phyloP scores from a whole-genome alignment of 2,888 invertebrate species.

The Drosophila nr. medialis region DNA sequence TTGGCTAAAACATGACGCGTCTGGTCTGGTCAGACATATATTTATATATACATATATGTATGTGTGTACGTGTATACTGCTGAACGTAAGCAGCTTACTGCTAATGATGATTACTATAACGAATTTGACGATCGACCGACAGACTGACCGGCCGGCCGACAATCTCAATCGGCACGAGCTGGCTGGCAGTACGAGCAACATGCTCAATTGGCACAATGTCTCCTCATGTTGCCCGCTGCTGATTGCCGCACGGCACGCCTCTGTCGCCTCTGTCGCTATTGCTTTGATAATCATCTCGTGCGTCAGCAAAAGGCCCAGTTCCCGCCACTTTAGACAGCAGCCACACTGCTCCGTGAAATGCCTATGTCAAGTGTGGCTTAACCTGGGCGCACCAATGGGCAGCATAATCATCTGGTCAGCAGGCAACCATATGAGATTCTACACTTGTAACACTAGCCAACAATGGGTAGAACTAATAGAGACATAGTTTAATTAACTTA shows the following conservation, averaged over 20 bases:
- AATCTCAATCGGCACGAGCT: slow-evolving; percentile 69
- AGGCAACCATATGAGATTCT: not conserved
- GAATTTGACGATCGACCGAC: slow-evolving; percentile 54
- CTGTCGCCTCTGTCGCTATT: slow-evolving; percentile 8
- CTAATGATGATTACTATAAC: slow-evolving; percentile 76
- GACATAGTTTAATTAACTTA: no score
- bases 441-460: slow-evolving; percentile 12
- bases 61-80: not conserved
- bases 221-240: slow-evolving; percentile 63
- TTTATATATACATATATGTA: slow-evolving; percentile 8
- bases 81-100: slow-evolving; percentile 24
- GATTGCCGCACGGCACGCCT: slow-evolving; percentile 43
- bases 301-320: slow-evolving; percentile 68
- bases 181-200: slow-evolving; percentile 71
- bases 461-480: slow-evolving; percentile 1
- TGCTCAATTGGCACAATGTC: slow-evolving; percentile 72
- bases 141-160: slow-evolving; percentile 18
- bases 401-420: slow-evolving; percentile 12
- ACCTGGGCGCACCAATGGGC: slow-evolving; percentile 13
- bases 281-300: slow-evolving; percentile 77
- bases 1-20: slow-evolving; percentile 68
- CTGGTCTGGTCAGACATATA: slow-evolving; percentile 43
- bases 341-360: slow-evolving; percentile 35
- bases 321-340: slow-evolving; percentile 60
- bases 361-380: slow-evolving; percentile 39